Evolutionary conservation across 1,140 invertebrate genomes (phyloP).

Genomic region (Hylaeus anthracinus): DNA sequence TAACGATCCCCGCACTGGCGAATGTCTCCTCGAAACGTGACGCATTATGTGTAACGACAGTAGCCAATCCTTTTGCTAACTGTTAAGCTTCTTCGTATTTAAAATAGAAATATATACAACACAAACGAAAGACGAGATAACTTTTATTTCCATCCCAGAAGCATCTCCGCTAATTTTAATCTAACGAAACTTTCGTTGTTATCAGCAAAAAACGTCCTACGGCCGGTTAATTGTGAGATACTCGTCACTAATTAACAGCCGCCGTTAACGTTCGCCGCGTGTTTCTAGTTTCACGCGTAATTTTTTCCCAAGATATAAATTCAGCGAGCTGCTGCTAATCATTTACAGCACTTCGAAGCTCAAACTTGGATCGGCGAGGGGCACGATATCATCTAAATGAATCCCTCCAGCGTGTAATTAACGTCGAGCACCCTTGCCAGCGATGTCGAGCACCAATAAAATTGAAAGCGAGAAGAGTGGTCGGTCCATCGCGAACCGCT

Average conservation of each 20-base stretch:
- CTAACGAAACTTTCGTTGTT: too few relatives aligned
- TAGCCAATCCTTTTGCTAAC: too few relatives aligned
- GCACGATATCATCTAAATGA: slow-evolving; percentile 47
- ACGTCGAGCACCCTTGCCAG: slow-evolving; percentile 7
- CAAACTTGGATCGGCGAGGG: not conserved
- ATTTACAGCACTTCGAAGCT: slow-evolving; percentile 15
- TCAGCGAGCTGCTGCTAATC: slow-evolving; percentile 12
- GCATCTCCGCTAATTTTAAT: too few relatives aligned
- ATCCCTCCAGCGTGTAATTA: slow-evolving; percentile 38
- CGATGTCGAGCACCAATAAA: slow-evolving; percentile 33
- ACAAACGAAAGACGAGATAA: too few relatives aligned
- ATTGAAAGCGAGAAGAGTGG: slow-evolving; percentile 10
- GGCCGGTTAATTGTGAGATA: not conserved
- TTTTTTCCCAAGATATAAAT: not conserved
- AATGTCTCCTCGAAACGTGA: too few relatives aligned
- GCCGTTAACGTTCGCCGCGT: not conserved
- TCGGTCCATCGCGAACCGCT: not conserved
- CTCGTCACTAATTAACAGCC: slow-evolving; percentile 1
- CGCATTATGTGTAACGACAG: too few relatives aligned
- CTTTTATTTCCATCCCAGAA: too few relatives aligned
- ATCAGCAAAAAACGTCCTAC: too few relatives aligned
- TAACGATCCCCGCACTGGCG: too few relatives aligned
- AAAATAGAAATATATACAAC: too few relatives aligned
- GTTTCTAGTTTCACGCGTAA: not conserved
- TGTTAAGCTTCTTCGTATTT: too few relatives aligned